These are phyloP conservation scores for Nothocercus nigrocapillus DNA, from an alignment of 2,113 vertebrate genomes.

Conservation along the genomic window DNA sequence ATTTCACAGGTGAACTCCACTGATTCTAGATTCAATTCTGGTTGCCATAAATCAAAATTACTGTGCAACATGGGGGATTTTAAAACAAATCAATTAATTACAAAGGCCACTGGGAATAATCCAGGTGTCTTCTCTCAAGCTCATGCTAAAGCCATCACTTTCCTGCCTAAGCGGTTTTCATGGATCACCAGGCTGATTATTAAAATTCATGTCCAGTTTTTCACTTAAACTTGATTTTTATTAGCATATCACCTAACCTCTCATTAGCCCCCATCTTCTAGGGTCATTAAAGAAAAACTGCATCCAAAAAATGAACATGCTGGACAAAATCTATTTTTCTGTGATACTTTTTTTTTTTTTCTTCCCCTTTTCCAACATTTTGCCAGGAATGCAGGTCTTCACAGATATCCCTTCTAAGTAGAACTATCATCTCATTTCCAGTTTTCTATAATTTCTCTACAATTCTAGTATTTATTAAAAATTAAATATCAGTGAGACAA, in stretches of 20 bases:
- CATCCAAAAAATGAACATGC: background rate
- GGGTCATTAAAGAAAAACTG: background rate
- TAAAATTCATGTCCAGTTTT: background rate
- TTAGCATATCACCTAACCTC: background rate
- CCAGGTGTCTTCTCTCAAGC: conserved; percentile 23
- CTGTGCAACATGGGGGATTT: background rate
- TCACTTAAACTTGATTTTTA: background rate
- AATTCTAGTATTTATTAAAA: background rate
- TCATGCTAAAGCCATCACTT: background rate
- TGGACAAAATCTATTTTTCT: background rate
- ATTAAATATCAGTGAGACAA: background rate
- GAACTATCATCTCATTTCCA: background rate
- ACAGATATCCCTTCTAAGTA: background rate
- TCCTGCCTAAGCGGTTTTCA: background rate
- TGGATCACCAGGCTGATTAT: background rate
- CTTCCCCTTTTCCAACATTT: background rate
- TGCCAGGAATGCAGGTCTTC: background rate
- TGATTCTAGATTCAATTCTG: background rate
- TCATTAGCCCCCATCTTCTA: background rate
- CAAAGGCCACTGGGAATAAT: background rate
- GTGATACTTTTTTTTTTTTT: background rate
- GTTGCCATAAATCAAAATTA: conserved; percentile 13
- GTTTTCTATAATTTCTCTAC: background rate
- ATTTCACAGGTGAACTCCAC: background rate
- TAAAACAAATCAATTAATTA: conserved; percentile 10